Evolutionary conservation across 2,113 vertebrate species (phyloP), one percentile per base, ranked within the genome.

Genomic region (Cebidichthys violaceus): DNA sequence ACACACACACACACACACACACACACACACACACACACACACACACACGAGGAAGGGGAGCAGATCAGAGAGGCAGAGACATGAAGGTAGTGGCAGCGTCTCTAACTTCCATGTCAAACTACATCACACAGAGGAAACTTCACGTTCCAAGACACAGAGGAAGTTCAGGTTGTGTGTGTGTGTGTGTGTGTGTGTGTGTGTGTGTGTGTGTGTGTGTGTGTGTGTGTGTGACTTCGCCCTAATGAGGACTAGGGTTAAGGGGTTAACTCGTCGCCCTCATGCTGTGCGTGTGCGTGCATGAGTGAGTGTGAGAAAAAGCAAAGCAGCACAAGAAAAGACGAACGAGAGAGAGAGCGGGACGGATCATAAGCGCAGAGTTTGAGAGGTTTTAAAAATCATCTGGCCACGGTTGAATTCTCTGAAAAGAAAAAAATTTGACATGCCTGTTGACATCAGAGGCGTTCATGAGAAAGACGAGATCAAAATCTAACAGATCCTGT

Each of bases 201-300:
- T 4, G 15, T 14, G 50, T 57, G 62, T 4, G 15, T 15, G 43
- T 18, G 75, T 33, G 62, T 64, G 72, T 75, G 59, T n/a, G 62
- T 47, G 35, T 57, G 69, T 5, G 18, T 14, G 62, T 59, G 67
- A 1, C 8, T 15, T 41, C 24, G 59, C 17, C 50, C 37, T 78
- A 84, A 87, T 86, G 79, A 88, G 84, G 54, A 62, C 77, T 33
- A 13, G 37, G 74, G 82, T 88, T 37, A 76, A 24, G 27, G 65
- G 76, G 83, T 85, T 66, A 86, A 84, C 84, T 70, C 71, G 81
- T 70, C 37, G 22, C 70, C 45, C 75, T 13, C 18, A 7, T 41
- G 59, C 37, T 9, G 9, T 4, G 50, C 35, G 17, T 17, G 27
- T 31, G 41, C 45, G 41, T 50, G 45, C 15, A 22, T 31, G 31